Conservation (phyloP, 1,140 invertebrate species). For the Pteromalus puparum region DNA sequence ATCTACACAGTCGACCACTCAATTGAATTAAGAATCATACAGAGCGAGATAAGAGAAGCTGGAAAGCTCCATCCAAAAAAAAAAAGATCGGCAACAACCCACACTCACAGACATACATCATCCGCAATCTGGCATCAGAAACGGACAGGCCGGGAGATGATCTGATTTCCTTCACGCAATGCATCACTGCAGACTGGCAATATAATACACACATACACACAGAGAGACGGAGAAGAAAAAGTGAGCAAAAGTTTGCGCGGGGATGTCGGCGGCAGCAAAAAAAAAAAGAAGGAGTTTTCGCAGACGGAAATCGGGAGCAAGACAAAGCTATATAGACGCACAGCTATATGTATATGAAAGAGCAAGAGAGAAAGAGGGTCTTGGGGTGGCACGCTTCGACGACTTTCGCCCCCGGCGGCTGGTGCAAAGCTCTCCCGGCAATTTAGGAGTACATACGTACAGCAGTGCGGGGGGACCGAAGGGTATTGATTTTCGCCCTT, state of each 20-base stretch:
- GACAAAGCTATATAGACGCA: neutral
- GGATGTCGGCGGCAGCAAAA: too few species aligned
- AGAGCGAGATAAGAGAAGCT: conserved; percentile 33
- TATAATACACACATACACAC: neutral
- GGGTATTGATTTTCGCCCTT: conserved; percentile 52
- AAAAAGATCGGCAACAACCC: conserved; percentile 9
- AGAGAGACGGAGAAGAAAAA: neutral
- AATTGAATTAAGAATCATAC: conserved; percentile 36
- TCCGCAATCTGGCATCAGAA: conserved; percentile 14
- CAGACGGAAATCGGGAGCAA: conserved; percentile 21
- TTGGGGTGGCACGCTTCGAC: conserved; percentile 56
- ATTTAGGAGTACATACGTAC: conserved; percentile 26
- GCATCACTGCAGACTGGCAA: neutral
- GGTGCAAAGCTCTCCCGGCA: conserved; percentile 47
- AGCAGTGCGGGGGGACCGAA: neutral
- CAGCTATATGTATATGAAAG: too few species aligned
- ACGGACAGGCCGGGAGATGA: conserved; percentile 11
- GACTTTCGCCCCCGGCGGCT: conserved; percentile 44
- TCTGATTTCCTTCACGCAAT: conserved; percentile 22
- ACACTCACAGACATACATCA: neutral
- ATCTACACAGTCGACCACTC: neutral
- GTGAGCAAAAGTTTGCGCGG: neutral
- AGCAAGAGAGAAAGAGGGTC: neutral
- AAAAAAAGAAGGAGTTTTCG: conserved; percentile 1
- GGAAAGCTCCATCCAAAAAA: neutral